phyloP scores from a whole-genome alignment of 30 jellyfish, hydroid and myxozoan species.

The Mastigias papua region DNA sequence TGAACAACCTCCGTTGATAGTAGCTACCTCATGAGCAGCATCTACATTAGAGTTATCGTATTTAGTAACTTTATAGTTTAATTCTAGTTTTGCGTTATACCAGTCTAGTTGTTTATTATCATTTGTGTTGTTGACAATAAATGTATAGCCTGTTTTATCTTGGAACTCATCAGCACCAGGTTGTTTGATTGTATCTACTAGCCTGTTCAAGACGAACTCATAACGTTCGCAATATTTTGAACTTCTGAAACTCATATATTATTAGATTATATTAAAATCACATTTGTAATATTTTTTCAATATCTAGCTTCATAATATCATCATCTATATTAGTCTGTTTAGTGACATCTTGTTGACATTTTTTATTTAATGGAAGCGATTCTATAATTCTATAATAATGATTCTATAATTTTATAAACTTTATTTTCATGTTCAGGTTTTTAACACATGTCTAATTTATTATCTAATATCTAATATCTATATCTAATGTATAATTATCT shows the following conservation, averaged over 20 bases:
- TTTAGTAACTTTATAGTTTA: not conserved
- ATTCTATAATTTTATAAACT: not conserved
- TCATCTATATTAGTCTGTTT: no score
- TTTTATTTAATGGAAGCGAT: not conserved
- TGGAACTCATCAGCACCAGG: not conserved
- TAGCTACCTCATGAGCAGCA: not conserved
- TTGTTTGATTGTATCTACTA: not conserved
- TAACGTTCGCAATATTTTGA: not conserved
- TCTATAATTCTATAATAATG: no score
- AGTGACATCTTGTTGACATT: not conserved
- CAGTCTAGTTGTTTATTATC: not conserved
- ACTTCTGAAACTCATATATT: not conserved
- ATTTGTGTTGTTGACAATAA: not conserved
- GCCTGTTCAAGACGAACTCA: not conserved
- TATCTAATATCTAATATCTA: no score
- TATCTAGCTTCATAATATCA: no score
- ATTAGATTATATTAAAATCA: not conserved
- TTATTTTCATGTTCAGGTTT: not conserved
- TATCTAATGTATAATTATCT: no score
- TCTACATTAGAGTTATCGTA: not conserved
- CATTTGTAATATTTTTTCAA: not conserved
- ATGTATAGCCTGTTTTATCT: not conserved
- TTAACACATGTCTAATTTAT: no score
- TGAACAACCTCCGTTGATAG: not conserved
- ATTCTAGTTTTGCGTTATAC: not conserved